Percentiles rank a stretch among this genome's conserved stretches.
Conservation (phyloP, 2,113 vertebrate genomes). For the Oncorhynchus clarkii region DNA sequence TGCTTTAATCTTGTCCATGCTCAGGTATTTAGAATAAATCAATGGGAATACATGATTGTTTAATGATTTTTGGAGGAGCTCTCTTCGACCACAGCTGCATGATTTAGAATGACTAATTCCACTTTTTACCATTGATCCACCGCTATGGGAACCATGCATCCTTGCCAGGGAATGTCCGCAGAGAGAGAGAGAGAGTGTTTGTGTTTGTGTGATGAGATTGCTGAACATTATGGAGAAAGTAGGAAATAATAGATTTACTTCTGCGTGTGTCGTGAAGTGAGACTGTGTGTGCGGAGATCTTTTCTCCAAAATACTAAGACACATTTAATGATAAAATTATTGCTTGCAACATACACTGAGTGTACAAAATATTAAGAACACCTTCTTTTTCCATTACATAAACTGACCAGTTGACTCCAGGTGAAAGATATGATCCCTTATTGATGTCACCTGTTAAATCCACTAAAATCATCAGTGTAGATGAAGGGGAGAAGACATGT, state of each 20-base stretch:
- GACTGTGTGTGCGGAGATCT: no score
- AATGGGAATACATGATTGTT: conserved; percentile 99
- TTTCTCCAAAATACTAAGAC: no score
- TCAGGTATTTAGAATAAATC: conserved; percentile 99
- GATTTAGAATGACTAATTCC: conserved; percentile 99
- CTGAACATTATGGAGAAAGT: conserved; percentile 40
- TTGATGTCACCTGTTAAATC: no score
- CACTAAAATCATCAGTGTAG: no score
- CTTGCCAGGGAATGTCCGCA: conserved; percentile 59
- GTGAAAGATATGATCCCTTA: no score
- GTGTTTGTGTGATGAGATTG: no score
- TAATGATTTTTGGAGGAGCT: conserved; percentile 99
- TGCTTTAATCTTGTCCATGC: conserved; percentile 97
- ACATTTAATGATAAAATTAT: no score
- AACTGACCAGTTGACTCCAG: no score
- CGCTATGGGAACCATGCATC: conserved; percentile 70
- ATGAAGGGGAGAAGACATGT: no score
- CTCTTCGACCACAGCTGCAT: conserved; percentile 93
- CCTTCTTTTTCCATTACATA: no score
- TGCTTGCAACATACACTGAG: neutral
- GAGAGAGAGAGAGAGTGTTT: neutral
- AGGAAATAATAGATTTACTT: neutral
- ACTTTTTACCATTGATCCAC: conserved; percentile 95
- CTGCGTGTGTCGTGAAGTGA: no score
- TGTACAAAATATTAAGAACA: no score